Base-by-base conservation (phyloP, 2,888 invertebrate genomes). In the Limenitis arthemis region DNA sequence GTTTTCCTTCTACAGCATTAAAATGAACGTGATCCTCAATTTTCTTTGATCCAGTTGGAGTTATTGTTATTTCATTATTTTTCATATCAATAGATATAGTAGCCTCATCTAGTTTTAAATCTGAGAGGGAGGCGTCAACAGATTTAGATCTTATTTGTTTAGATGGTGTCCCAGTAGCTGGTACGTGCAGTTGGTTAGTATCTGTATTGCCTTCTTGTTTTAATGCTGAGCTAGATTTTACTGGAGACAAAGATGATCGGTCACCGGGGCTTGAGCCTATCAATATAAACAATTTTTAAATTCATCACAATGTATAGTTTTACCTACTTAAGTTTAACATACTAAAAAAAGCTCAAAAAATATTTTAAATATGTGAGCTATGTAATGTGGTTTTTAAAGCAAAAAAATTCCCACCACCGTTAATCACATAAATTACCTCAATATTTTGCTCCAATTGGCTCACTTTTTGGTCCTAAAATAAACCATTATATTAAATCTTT, bases 81-180 rank as follows among this genome's bases (percentile, higher is more conserved):
- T 76, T 77, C 56, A 77, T 73, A 44, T 86, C 80, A 5, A 86
- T 74, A 0, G 81, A 83, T 20, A 85, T 76, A 70, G 75, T 77
- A 20, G 84, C 78, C 12, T 83, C 84, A 6, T 83, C 80, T 5
- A 84, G 60, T 36, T 68, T 72, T 5, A 85, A 59, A 1, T 76
- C 76, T 2, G 77, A 67, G 3, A 86, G 72, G 1, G 87, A 79
- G 1, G 88, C 84, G 56, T 89, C 89, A 3, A 89, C 86, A 0
- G 89, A 89, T 70, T 86, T 88, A 0, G 89, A 89, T 36, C 89
- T 72, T 58, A 74, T 77, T 58, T 88, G 88, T 54, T 86, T 77
- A 34, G 77, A 73, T 51, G 79, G 79, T 12, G 75, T 69, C 51
- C 46, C 46, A 38, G 46, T 12, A 8, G 69, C 53, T 9, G 85